These are phyloP conservation scores for Drosophila flavopinicola DNA, from an alignment of 2,888 invertebrate genomes.

Conservation along the genomic window DNA sequence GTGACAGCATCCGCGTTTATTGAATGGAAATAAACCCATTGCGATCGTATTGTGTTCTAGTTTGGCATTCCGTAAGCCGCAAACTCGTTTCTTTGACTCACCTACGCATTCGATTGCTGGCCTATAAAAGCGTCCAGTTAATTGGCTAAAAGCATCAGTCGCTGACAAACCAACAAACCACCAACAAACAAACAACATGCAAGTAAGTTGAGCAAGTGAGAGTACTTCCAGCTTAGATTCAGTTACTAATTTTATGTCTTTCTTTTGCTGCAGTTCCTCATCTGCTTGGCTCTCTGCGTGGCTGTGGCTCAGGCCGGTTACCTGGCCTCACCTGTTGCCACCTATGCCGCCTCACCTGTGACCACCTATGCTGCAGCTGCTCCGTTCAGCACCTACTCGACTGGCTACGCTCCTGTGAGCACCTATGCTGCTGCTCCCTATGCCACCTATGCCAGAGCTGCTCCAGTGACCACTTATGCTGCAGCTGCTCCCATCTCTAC, in stretches of 20 bases:
- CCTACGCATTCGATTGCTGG: constrained; percentile 25
- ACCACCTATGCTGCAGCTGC: constrained; percentile 35
- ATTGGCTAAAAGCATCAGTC: constrained; percentile 50
- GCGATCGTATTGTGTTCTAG: constrained; percentile 42
- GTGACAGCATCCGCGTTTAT: constrained; percentile 55
- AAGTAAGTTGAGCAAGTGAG: constrained; percentile 37
- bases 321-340: constrained; percentile 48
- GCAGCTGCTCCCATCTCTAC: constrained; percentile 18
- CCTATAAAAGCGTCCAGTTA: constrained; percentile 46
- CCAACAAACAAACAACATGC: constrained; percentile 43
- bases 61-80: constrained; percentile 34
- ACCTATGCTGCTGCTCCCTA: constrained; percentile 32
- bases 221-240: background rate
- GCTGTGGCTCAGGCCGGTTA: constrained; percentile 56
- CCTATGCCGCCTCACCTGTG: constrained; percentile 33
- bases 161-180: constrained; percentile 30
- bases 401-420: constrained; percentile 13
- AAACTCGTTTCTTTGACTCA: constrained; percentile 29
- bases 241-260: background rate
- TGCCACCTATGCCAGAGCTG: constrained; percentile 25
- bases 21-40: constrained; percentile 13
- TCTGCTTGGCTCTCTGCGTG: constrained; percentile 54
- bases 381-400: constrained; percentile 39
- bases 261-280: constrained; percentile 33
- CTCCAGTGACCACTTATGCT: constrained; percentile 24